Base-by-base conservation (phyloP, 2,113 vertebrate species). In the Lycocorax pyrrhopterus region DNA sequence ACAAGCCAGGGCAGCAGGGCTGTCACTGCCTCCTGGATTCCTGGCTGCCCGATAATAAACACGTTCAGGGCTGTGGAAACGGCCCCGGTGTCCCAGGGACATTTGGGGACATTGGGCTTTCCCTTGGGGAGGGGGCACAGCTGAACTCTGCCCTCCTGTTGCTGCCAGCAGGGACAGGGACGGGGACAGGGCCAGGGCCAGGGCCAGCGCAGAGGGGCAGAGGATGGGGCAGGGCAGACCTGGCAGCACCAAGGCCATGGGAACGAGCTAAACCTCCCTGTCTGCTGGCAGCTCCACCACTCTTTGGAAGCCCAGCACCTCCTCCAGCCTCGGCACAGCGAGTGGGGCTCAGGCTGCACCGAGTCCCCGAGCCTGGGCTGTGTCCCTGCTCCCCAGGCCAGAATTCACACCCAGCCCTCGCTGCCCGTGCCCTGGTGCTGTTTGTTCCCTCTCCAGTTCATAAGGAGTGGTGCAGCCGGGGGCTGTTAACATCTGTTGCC, bases 401-500 rank as follows among this genome's bases (percentile, higher is more conserved):
- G 63, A 79, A 59, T 51, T 39, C 69, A 41, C 4, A 23, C 72
- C 41, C 66, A 63, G 60, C 10, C 18, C 71, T 59, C 4, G 0
- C 78, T 73, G 53, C 53, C 74, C 16, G 32, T 13, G 47, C 59
- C 74, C 76, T 46, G 66, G 10, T 55, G 35, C 62, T 68, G 43
- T 86, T 80, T 19, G 4, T 75, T 84, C 73, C 41, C 52, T 68
- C 80, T 68, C 1, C 52, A 58, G 74, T 12, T 92, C 85, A 71
- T 63, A 37, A 84, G 85, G 15, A 43, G 39, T 39, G 77, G 13
- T 83, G 91, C 89, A 90, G 80, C 90, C 1, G 2, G 44, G 76
- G 39, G 79, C 91, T 87, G 77, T n/a, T 49, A 94, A 93, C 94
- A 94, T 91, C 89, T 96, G 94, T 12, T 56, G 74, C 80, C 84